Conservation (phyloP, 2,888 invertebrate genomes). For the Bombylius discolor region DNA sequence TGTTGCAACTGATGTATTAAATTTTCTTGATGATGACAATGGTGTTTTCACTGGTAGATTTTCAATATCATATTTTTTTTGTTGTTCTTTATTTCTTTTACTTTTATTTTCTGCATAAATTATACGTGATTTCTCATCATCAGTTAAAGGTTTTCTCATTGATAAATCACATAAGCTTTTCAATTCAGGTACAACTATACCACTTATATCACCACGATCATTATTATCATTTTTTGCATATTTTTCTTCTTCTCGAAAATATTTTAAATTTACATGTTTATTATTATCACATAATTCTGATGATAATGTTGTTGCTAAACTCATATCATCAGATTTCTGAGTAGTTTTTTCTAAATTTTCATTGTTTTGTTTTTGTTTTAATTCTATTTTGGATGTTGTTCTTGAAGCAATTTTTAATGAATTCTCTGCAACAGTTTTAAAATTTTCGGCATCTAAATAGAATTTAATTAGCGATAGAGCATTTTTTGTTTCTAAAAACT, state of each 20-base stretch:
- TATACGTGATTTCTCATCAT: slow-evolving; percentile 33
- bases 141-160: slow-evolving; percentile 34
- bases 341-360: not conserved
- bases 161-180: slow-evolving; percentile 32
- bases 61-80: not conserved
- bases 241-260: not conserved
- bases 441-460: slow-evolving; percentile 62
- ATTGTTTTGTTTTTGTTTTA: not conserved
- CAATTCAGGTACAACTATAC: slow-evolving; percentile 26
- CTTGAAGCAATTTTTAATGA: not conserved
- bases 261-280: not conserved
- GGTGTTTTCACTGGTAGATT: not conserved
- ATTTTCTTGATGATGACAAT: not conserved
- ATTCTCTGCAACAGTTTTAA: slow-evolving; percentile 38
- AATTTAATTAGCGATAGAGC: slow-evolving; percentile 55
- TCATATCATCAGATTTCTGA: not conserved
- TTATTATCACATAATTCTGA: not conserved
- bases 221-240: slow-evolving; percentile 3
- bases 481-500: slow-evolving; percentile 69
- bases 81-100: slow-evolving; percentile 6
- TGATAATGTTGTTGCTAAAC: not conserved
- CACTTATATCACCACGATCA: slow-evolving; percentile 11
- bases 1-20: slow-evolving; percentile 17
- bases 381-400: not conserved
- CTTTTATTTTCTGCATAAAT: slow-evolving; percentile 33